Conservation (phyloP, 1,140 invertebrate species). For the Macrosteles quadrilineatus region DNA sequence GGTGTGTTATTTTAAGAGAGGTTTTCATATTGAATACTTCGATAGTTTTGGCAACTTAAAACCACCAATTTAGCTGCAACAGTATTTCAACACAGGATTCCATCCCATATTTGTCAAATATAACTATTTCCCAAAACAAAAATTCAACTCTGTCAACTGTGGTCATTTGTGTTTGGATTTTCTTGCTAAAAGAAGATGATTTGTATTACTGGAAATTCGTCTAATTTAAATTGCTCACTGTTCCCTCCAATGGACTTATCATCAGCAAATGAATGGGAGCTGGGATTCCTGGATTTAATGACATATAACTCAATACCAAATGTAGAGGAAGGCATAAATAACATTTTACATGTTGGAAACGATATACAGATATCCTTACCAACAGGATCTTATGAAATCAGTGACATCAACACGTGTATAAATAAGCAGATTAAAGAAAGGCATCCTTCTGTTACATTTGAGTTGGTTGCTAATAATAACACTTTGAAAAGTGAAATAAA, state of each 20-base stretch:
- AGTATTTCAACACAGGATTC: slow-evolving; percentile 17
- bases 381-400: slow-evolving; percentile 27
- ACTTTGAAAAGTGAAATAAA: slow-evolving; percentile 23
- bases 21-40: slow-evolving; percentile 26
- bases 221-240: background rate
- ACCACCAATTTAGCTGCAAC: slow-evolving; percentile 7
- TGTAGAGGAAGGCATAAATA: slow-evolving; percentile 12
- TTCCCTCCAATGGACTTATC: slow-evolving; percentile 12
- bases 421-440: background rate
- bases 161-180: slow-evolving; percentile 29
- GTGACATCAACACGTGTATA: background rate
- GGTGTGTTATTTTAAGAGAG: slow-evolving; percentile 45
- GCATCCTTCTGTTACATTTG: background rate
- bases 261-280: background rate
- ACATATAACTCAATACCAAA: slow-evolving; percentile 29
- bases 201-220: background rate
- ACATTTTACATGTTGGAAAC: background rate
- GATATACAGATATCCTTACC: background rate
- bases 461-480: background rate
- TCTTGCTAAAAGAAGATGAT: background rate
- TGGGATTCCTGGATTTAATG: slow-evolving; percentile 13
- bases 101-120: background rate
- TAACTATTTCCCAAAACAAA: slow-evolving; percentile 24
- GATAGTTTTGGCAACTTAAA: slow-evolving; percentile 24
- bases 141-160: slow-evolving; percentile 9